phyloP scores from a whole-genome alignment of 1,140 invertebrate genomes.

The Caerostris extrusa region DNA sequence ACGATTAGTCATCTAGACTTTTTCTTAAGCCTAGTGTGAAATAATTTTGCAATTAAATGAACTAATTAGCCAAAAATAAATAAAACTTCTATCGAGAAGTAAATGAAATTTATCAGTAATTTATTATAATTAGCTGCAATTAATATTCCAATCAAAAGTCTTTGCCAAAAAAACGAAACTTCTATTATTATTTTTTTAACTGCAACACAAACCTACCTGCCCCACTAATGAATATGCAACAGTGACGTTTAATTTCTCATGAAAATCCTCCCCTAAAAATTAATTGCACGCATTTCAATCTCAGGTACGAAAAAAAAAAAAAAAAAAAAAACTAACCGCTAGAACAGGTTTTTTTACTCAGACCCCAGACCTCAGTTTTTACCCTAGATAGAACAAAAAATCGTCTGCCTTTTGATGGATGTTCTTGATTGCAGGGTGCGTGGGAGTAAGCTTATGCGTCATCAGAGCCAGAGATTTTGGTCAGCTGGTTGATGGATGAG shows the following conservation, averaged over 20 bases:
- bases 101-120: not conserved
- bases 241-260: constrained; percentile 9
- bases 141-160: not conserved
- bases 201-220: not conserved
- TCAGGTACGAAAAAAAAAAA: not conserved
- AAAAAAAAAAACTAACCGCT: too few relatives aligned
- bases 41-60: not conserved
- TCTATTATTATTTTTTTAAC: not conserved
- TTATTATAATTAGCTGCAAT: not conserved
- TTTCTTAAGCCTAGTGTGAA: too few relatives aligned
- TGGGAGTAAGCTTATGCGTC: not conserved
- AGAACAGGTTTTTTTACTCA: too few relatives aligned
- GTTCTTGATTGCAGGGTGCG: not conserved
- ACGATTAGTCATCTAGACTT: too few relatives aligned
- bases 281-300: constrained; percentile 27
- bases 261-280: not conserved
- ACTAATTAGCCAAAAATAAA: not conserved
- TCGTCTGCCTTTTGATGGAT: not conserved
- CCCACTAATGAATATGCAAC: not conserved
- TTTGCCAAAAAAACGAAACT: not conserved
- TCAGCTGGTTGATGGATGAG: not conserved
- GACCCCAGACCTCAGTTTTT: too few relatives aligned
- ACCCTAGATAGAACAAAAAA: too few relatives aligned
- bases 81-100: too few relatives aligned
- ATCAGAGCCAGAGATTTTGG: not conserved